A percentile compares a stretch with the other conserved stretches of the same genome.
These are phyloP conservation scores for Scleropages formosus DNA, from an alignment of 2,797 vertebrate genomes.

Conservation along the genomic window DNA sequence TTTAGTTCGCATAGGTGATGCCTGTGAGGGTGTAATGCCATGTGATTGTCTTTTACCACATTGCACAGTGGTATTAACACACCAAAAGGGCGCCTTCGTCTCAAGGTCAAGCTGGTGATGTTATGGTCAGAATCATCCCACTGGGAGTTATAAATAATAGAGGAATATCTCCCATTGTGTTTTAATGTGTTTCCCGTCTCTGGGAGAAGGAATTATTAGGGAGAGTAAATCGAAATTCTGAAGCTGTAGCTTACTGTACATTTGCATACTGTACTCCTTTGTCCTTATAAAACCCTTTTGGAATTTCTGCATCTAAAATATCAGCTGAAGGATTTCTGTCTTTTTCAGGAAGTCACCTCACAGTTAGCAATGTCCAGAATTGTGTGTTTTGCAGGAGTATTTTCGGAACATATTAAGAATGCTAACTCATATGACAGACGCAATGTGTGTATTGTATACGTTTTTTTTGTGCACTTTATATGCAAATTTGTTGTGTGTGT, in stretches of 20 bases:
- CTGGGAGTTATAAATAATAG: slow-evolving; percentile 32
- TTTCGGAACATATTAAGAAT: too few relatives aligned
- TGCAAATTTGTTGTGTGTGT: slow-evolving; percentile 18
- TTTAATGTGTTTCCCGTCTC: slow-evolving; percentile 19
- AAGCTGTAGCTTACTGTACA: slow-evolving; percentile 37
- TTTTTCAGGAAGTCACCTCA: too few relatives aligned
- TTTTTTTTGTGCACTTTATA: slow-evolving; percentile 2
- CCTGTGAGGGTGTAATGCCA: background rate
- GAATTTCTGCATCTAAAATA: background rate
- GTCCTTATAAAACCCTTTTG: slow-evolving; percentile 1
- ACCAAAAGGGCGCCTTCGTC: slow-evolving; percentile 16
- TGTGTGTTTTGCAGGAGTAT: too few relatives aligned
- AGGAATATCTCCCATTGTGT: slow-evolving; percentile 12
- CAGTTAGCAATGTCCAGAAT: too few relatives aligned
- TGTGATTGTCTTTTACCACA: background rate
- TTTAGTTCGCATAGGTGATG: background rate
- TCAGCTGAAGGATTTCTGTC: background rate
- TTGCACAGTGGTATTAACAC: slow-evolving; percentile 22
- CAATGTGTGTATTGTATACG: too few relatives aligned
- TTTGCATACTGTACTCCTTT: background rate
- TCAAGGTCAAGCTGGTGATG: slow-evolving; percentile 33
- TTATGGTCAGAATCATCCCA: slow-evolving; percentile 15
- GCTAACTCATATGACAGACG: too few relatives aligned
- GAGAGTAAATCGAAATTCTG: background rate
- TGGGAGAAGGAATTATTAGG: background rate